Base-by-base conservation (phyloP, 2,888 invertebrate genomes). In the Campopleginae sp. region DNA sequence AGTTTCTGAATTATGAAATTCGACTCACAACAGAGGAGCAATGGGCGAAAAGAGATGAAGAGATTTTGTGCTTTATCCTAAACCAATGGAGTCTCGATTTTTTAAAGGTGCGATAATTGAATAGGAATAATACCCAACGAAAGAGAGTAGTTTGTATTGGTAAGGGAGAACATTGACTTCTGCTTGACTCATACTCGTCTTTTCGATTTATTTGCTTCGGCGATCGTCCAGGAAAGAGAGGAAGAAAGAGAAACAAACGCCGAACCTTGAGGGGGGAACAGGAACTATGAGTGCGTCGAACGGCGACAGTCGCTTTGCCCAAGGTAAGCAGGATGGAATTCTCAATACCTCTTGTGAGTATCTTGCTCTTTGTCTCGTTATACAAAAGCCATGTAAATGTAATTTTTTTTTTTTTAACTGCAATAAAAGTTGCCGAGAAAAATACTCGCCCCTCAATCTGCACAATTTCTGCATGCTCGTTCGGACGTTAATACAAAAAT, bases 231-330 rank as follows among this genome's bases (percentile, higher is more conserved):
- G 54, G 58, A 81, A 71, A 76, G 33, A 48, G 23, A 74, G 75
- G 54, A 42, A 77, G 51, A 77, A 48, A 54, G 51, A 66, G 68
- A 61, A n/a, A 74, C 10, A 74, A 44, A 75, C 65, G 74, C 54
- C 58, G 87, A 88, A 89, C 91, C 91, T 91, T 90, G 90, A 89
- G 84, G 89, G 88, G 87, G 89, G 88, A 91, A 88, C 91, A 91
- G 91, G 92, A 91, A 91, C 89, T 89, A 84, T n/a, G 82, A 75
- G 72, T 86, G 86, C 86, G 88, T 86, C 82, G 85, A 86, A 75
- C 87, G 75, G 82, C 81, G 78, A 86, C 77, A 66, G 46, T 68
- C 80, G 54, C 65, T 80, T 80, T 82, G 81, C 86, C 80, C 91
- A 91, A 91, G 91, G 91, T 88, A 87, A 91, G 87, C 90, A 86